Evolutionary conservation across 2,797 vertebrate genomes (phyloP).

Genomic region (Poecilia wingei): DNA sequence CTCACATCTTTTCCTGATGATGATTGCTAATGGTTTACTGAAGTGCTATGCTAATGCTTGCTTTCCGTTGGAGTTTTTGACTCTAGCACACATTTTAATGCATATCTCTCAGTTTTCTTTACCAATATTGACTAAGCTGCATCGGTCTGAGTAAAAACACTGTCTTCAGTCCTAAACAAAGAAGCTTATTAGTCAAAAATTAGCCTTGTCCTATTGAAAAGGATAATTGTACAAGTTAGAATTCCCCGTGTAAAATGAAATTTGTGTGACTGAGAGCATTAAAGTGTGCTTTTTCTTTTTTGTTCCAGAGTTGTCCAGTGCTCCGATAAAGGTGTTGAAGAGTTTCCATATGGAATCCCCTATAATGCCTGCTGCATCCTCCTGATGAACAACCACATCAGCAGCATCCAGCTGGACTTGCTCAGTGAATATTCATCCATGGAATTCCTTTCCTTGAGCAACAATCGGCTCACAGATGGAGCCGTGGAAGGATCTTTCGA

Average conservation of each 20-base stretch:
- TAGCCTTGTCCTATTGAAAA: neutral
- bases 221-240: neutral
- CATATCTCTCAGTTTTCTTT: neutral
- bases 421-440: conserved; percentile 68
- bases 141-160: neutral
- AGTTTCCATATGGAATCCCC: conserved; percentile 74
- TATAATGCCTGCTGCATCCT: conserved; percentile 75
- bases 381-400: conserved; percentile 78
- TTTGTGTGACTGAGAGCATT: neutral
- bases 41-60: neutral
- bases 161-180: neutral
- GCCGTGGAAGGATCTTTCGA: conserved; percentile 66
- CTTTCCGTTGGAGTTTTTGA: neutral
- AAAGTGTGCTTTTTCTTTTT: neutral
- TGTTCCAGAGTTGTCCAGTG: conserved; percentile 78
- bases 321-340: conserved; percentile 77
- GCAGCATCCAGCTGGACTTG: conserved; percentile 70
- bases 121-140: neutral
- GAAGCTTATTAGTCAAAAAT: neutral
- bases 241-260: neutral
- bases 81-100: neutral
- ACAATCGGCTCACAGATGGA: conserved; percentile 69
- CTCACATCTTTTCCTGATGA: neutral
- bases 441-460: conserved; percentile 77
- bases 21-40: neutral